These are phyloP conservation scores for Forbesichthys agassizii DNA, from an alignment of 2,113 vertebrate genomes.

Conservation along the genomic window DNA sequence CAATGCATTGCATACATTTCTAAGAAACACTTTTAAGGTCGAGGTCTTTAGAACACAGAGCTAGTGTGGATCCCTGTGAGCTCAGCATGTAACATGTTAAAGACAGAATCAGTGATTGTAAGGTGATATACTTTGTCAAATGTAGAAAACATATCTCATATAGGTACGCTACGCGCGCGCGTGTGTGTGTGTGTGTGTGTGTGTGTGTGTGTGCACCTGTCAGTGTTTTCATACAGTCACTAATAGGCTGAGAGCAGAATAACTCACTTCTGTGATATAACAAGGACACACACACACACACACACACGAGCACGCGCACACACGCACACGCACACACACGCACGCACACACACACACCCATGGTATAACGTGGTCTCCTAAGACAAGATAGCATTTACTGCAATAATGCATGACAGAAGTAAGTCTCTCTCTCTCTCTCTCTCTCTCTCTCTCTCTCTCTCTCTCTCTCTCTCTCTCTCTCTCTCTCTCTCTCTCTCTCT, in stretches of 20 bases:
- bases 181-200: no score
- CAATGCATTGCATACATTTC: background rate
- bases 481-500: conserved; percentile 10
- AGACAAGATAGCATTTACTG: conserved; percentile 69
- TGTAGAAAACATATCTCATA: no score
- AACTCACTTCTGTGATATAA: conserved; percentile 29
- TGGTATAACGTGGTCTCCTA: conserved; percentile 68
- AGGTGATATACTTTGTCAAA: no score
- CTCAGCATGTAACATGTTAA: no score
- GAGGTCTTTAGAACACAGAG: no score
- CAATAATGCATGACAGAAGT: conserved; percentile 84
- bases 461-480: conserved; percentile 40
- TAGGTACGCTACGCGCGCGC: no score
- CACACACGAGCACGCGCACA: no score
- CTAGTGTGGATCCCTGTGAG: no score
- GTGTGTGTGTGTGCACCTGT: background rate
- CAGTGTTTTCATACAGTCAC: no score
- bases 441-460: conserved; percentile 3
- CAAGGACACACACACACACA: conserved; percentile 10
- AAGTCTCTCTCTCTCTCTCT: conserved; percentile 49
- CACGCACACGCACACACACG: conserved; percentile 7
- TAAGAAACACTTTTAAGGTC: no score
- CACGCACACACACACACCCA: conserved; percentile 9
- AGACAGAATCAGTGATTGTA: no score
- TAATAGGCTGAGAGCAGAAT: no score